A percentile compares a stretch with the other conserved stretches of the same genome.
phyloP scores from a whole-genome alignment of 53 echinoderm and acorn worm species.

The Hippasteria phrygiana region DNA sequence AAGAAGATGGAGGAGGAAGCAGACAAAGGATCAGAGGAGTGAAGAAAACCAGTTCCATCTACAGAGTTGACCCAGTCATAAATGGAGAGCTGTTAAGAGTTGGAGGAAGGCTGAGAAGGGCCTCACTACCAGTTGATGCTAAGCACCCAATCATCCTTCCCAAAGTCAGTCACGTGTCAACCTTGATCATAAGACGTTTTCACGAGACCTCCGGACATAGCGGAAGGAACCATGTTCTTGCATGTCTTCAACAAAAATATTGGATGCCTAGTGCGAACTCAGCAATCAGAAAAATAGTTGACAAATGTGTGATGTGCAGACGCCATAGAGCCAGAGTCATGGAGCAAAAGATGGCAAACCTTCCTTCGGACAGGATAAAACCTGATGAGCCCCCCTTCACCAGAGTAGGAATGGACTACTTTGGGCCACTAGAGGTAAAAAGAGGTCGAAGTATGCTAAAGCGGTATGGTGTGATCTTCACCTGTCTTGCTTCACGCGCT shows the following conservation, averaged over 20 bases:
- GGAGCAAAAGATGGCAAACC: constrained; percentile 24
- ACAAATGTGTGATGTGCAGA: constrained; percentile 21
- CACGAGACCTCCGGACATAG: constrained; percentile 20
- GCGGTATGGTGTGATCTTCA: constrained; percentile 69
- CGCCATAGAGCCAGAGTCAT: neutral
- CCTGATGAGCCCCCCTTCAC: too few relatives aligned
- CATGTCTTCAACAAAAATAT: constrained; percentile 32
- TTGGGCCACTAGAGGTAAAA: too few relatives aligned
- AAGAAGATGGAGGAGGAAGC: neutral
- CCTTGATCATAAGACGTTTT: constrained; percentile 5
- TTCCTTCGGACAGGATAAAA: too few relatives aligned
- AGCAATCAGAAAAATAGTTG: constrained; percentile 23
- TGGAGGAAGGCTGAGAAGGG: constrained; percentile 24
- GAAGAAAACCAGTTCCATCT: constrained; percentile 22
- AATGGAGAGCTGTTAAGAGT: constrained; percentile 8
- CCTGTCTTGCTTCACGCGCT: constrained; percentile 46
- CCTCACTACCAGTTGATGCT: constrained; percentile 6
- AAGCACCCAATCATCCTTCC: constrained; percentile 23
- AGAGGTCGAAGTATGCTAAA: too few relatives aligned
- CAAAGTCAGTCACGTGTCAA: constrained; percentile 39
- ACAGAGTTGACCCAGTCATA: constrained; percentile 28
- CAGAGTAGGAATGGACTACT: too few relatives aligned
- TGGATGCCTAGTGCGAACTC: constrained; percentile 36
- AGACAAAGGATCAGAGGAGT: neutral
- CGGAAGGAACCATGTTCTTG: constrained; percentile 46